A percentile compares a stretch with the other conserved stretches of the same genome.
Evolutionary conservation across 2,797 vertebrate genomes (phyloP).

Genomic region (Sylvilagus floridanus): DNA sequence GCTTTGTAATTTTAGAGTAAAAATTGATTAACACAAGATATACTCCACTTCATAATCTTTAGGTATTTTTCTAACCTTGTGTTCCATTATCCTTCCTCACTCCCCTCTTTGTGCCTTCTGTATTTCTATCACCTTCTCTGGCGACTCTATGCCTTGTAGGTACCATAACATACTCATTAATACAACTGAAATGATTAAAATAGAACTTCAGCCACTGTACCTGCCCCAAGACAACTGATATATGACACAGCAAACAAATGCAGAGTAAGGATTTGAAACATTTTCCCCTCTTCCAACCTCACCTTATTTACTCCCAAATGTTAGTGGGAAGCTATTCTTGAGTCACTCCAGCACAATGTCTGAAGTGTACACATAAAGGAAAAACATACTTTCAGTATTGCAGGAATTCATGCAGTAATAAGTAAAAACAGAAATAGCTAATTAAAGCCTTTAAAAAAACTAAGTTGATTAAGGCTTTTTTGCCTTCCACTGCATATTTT

Average conservation of each 20-base stretch:
- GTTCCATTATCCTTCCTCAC: neutral
- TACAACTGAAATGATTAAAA: neutral
- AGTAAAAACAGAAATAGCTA: conserved; percentile 28
- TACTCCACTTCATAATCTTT: neutral
- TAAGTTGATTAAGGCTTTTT: neutral
- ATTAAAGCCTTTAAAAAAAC: conserved; percentile 17
- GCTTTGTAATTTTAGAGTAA: conserved; percentile 33
- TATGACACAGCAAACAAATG: neutral
- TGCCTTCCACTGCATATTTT: neutral
- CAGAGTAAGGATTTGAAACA: neutral
- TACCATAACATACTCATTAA: neutral
- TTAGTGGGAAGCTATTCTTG: neutral
- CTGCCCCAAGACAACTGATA: neutral
- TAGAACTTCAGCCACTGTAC: neutral
- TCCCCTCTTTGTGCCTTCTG: neutral
- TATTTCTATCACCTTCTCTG: neutral
- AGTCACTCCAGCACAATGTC: neutral
- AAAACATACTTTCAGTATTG: neutral
- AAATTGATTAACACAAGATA: neutral
- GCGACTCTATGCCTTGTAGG: neutral
- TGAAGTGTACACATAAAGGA: neutral
- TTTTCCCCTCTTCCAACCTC: neutral
- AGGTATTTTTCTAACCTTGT: neutral
- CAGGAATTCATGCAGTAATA: neutral
- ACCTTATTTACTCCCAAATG: neutral